Percentiles rank a stretch among this genome's conserved stretches.
phyloP scores from a whole-genome alignment of 2,113 vertebrate species.

The Narcine bancroftii region DNA sequence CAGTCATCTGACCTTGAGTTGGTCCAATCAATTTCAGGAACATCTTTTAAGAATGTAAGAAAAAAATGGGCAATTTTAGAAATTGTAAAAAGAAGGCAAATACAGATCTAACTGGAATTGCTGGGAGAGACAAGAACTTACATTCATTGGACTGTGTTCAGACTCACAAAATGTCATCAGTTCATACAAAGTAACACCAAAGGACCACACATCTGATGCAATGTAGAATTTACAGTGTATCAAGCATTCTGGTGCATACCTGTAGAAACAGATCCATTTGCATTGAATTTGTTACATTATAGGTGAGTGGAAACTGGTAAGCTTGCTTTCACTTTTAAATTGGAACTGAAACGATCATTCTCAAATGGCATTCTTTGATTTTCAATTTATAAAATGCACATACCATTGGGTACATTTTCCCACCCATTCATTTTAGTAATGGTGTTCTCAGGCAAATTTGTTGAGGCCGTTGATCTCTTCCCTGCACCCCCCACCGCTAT shows the following conservation, averaged over 20 bases:
- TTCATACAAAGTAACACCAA: slow-evolving; percentile 88
- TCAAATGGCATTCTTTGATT: not conserved
- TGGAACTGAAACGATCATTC: too few relatives aligned
- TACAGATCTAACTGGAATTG: not conserved
- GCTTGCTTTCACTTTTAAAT: not conserved
- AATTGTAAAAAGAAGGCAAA: not conserved
- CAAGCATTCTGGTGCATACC: slow-evolving; percentile 93
- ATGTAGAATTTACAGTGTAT: slow-evolving; percentile 86
- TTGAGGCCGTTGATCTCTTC: not conserved
- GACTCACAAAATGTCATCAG: slow-evolving; percentile 86
- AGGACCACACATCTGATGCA: slow-evolving; percentile 93
- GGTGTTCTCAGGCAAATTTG: not conserved
- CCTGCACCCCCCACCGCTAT: not conserved
- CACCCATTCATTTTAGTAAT: not conserved
- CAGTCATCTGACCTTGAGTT: slow-evolving; percentile 88
- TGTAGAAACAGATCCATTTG: slow-evolving; percentile 43
- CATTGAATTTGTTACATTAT: not conserved
- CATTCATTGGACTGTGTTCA: slow-evolving; percentile 74
- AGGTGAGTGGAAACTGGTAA: not conserved
- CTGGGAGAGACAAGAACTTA: slow-evolving; percentile 48
- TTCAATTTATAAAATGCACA: not conserved
- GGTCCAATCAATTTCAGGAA: slow-evolving; percentile 82
- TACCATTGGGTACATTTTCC: not conserved
- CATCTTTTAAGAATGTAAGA: slow-evolving; percentile 55
- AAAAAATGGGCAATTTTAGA: not conserved